Evolutionary conservation across 2,113 vertebrate species (phyloP), one percentile per base, ranked within the genome.

Genomic region (Podarcis raffonei): DNA sequence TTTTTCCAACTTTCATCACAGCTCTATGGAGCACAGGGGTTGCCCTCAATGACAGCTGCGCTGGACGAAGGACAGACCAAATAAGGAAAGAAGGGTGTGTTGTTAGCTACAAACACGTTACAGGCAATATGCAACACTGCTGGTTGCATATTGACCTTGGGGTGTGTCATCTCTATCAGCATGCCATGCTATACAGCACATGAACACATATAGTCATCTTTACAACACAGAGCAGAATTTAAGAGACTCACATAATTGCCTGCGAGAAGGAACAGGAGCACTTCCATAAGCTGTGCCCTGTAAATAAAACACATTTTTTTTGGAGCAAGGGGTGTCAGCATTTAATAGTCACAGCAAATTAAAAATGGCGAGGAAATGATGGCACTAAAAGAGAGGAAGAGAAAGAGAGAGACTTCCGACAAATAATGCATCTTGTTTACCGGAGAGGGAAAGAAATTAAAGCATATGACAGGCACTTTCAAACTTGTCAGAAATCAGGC

Each of bases 171-270:
- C 91, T 95, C 94, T 92, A 89, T 92, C 69, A 91, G 95, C 97
- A 97, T 97, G 97, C 97, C 97, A 98, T 97, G 97, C 97, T 95
- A 53, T 53, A 97, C 95, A 96, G 96, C 95, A 97, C 96, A 97
- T 96, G 94, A 93, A 96, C 96, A 97, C 95, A 96, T 85, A 93
- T 89, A 93, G 90, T 91, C 96, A 97, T 96, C 94, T 95, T 95
- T 96, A 97, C 96, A 96, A 97, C 96, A 97, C 96, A 97, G 95
- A 97, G 96, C 89, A 91, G 94, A 96, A 97, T 96, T 94, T 80
- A 92, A 96, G 95, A 96, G 95, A 98, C 97, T 98, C 97, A 97
- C 97, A 98, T 96, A 97, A 96, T 94, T 96, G 97, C 92, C 97
- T 97, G 97, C 96, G 96, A 96, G 97, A 97, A 96, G 97, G 95